These are phyloP conservation scores for Ylistrum balloti DNA, from an alignment of 1,140 invertebrate species.

Conservation along the genomic window DNA sequence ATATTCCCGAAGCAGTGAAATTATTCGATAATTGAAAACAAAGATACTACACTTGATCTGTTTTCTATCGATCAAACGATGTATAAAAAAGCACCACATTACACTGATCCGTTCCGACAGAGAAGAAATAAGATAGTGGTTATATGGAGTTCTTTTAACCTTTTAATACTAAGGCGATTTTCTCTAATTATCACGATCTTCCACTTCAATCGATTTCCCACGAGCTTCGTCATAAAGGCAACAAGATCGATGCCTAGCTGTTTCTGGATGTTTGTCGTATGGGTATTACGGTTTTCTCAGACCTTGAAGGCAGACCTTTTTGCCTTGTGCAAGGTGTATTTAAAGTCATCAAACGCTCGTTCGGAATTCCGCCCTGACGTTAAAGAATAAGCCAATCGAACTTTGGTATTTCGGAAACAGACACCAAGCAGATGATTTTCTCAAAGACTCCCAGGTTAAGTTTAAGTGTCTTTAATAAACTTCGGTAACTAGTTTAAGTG, in stretches of 20 bases:
- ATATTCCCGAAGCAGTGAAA: too few species aligned
- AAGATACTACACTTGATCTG: background rate
- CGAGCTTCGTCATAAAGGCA: background rate
- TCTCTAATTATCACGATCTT: constrained; percentile 2
- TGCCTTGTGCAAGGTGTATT: background rate
- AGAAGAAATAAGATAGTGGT: too few species aligned
- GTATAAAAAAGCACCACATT: background rate
- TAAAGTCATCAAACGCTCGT: background rate
- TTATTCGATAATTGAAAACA: too few species aligned
- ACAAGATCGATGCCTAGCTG: background rate
- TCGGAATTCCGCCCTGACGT: background rate
- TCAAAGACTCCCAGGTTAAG: background rate
- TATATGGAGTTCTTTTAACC: background rate
- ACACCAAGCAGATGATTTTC: background rate
- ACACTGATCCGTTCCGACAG: background rate
- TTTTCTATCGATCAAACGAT: background rate
- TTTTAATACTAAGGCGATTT: background rate
- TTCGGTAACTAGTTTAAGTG: too few species aligned
- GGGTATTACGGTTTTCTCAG: background rate
- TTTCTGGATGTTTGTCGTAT: background rate
- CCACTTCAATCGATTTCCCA: background rate
- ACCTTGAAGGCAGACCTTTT: background rate
- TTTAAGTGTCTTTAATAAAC: background rate
- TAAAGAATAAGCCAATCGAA: background rate
- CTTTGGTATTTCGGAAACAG: background rate